Percentiles rank a stretch among this genome's conserved stretches.
phyloP scores from a whole-genome alignment of 2,888 invertebrate genomes.

The Neuroscelio doddi region DNA sequence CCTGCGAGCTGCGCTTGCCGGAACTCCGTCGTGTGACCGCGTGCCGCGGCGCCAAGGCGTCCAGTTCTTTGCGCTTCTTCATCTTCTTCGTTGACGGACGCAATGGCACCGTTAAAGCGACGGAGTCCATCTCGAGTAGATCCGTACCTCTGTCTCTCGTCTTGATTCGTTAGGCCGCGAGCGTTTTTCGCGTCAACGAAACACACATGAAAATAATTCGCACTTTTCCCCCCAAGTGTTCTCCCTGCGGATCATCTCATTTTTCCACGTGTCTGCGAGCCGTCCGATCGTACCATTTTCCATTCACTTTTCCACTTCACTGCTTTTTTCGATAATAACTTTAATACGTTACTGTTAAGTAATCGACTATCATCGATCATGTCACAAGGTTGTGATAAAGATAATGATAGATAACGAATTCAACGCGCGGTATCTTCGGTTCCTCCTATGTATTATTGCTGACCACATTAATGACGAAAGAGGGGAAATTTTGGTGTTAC shows the following conservation, averaged over 20 bases:
- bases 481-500: no score
- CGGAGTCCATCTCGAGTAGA: constrained; percentile 75
- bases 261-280: neutral
- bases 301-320: neutral
- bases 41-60: constrained; percentile 78
- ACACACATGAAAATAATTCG: no score
- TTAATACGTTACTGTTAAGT: no score
- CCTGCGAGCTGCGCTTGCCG: constrained; percentile 67
- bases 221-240: no score
- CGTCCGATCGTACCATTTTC: no score
- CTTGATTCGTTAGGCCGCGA: constrained; percentile 19
- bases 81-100: constrained; percentile 80
- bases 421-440: no score
- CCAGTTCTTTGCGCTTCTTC: constrained; percentile 83
- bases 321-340: no score
- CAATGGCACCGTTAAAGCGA: constrained; percentile 78
- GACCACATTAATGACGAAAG: no score
- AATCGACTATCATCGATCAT: neutral
- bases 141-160: constrained; percentile 38
- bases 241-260: neutral
- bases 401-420: no score
- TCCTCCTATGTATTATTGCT: no score
- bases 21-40: constrained; percentile 70
- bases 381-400: no score
- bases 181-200: no score